Evolutionary conservation across 2,888 invertebrate genomes (phyloP), one percentile per base, ranked within the genome.

Genomic region (Hypolimnas misippus): DNA sequence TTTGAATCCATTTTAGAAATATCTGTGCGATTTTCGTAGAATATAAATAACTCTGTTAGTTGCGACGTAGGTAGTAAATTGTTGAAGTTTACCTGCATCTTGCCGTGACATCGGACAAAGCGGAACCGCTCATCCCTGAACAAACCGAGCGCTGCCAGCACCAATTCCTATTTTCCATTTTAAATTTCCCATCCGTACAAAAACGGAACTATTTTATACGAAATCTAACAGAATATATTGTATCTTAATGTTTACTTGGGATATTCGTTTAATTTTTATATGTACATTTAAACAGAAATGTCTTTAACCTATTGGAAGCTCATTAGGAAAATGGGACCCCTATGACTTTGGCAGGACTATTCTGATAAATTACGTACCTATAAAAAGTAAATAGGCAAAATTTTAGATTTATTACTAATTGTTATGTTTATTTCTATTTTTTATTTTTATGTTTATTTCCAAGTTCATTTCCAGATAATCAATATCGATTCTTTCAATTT

Each of bases 161-260:
- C 78, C 78, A 72, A 82, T 83, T 83, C 78, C 84, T 86, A 82
- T 86, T 88, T 89, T 87, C 85, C 87, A 87, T 88, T 88, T 86
- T 81, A 86, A 86, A 86, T 87, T 86, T 84, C 79, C 81, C 79
- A 78, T 78, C 76, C 78, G 77, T 80, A 81, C 78, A 82, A 84
- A 83, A 82, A 82, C n/a, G 25, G 25, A n/a, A 50, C 25, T 50
- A 29, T 29, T 14, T 50, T 44, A 44, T 19, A 17, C 2, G 44
- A 44, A 19, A 42, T 17, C 16, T 42, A 42, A 35, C n/a, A n/a
- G n/a, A n/a, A n/a, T n/a, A n/a, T n/a, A n/a, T n/a, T n/a, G n/a
- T n/a, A n/a, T n/a, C n/a, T n/a, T n/a, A n/a, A n/a, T n/a, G n/a
- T n/a, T n/a, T n/a, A 40, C 14, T 40, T 7, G 7, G 7, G 7